These are phyloP conservation scores for Thunnus maccoyii DNA, from an alignment of 2,113 vertebrate species.

Conservation along the genomic window DNA sequence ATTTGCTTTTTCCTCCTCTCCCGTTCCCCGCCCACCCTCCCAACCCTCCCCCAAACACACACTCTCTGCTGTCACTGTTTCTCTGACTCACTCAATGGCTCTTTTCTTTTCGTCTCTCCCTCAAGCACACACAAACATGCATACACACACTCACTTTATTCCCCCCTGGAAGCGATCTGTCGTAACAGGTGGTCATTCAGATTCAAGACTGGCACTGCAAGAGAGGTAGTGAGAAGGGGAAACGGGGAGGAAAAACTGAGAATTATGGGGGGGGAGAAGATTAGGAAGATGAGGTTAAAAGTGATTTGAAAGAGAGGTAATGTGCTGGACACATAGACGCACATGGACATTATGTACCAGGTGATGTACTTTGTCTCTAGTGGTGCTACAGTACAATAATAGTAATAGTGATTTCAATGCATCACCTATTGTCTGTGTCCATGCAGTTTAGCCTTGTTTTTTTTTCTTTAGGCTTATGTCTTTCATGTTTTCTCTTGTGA, in stretches of 20 bases:
- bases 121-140: conserved; percentile 36
- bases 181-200: conserved; percentile 78
- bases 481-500: not conserved
- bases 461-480: too few relatives aligned
- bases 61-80: conserved; percentile 8
- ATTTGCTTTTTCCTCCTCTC: not conserved
- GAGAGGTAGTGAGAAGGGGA: conserved; percentile 29
- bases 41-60: not conserved
- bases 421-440: not conserved
- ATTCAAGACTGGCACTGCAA: conserved; percentile 66
- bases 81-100: conserved; percentile 61
- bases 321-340: not conserved
- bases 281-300: not conserved
- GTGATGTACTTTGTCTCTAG: not conserved
- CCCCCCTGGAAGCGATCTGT: conserved; percentile 50
- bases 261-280: not conserved
- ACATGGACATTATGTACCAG: not conserved
- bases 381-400: too few relatives aligned
- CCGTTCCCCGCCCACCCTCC: not conserved
- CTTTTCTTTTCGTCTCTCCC: conserved; percentile 51
- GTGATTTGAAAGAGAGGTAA: not conserved
- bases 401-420: not conserved
- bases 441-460: not conserved
- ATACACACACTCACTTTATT: conserved; percentile 40
- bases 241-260: not conserved